Conservation (phyloP, 2,113 vertebrate species). For the Limanda limanda region DNA sequence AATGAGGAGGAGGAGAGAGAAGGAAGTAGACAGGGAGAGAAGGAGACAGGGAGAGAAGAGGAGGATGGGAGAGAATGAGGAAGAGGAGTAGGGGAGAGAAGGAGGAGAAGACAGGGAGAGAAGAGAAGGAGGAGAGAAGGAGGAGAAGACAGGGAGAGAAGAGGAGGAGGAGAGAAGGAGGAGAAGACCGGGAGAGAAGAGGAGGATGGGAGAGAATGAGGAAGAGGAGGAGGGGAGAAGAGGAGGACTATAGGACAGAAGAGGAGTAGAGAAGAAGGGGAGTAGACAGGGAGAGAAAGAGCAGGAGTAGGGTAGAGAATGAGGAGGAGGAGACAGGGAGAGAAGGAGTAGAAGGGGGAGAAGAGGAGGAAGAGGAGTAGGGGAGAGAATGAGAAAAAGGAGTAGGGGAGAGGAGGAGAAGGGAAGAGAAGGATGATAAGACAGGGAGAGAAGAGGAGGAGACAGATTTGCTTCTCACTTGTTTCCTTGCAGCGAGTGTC, state of each 20-base stretch:
- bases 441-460: constrained; percentile 12
- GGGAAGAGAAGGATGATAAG: no score
- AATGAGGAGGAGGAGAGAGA: constrained; percentile 3
- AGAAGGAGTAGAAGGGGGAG: no score
- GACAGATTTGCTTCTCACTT: constrained; percentile 11
- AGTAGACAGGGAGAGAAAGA: constrained; percentile 11
- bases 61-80: constrained; percentile 17
- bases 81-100: background rate
- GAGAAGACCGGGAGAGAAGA: constrained; percentile 3
- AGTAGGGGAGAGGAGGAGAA: constrained; percentile 11
- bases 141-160: constrained; percentile 15
- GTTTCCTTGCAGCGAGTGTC: constrained; percentile 36
- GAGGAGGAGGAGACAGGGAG: constrained; percentile 18
- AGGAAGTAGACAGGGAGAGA: constrained; percentile 18
- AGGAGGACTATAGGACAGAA: background rate
- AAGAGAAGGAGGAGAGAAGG: constrained; percentile 12
- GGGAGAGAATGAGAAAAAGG: background rate
- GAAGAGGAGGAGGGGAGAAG: background rate
- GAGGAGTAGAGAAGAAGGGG: constrained; percentile 18
- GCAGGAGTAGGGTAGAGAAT: no score
- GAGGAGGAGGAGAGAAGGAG: background rate
- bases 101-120: constrained; percentile 1
- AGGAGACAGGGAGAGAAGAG: background rate
- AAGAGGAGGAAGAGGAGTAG: background rate
- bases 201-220: constrained; percentile 22